Evolutionary conservation across 2,113 vertebrate genomes (phyloP).

Genomic region (Macroglossus sobrinus): DNA sequence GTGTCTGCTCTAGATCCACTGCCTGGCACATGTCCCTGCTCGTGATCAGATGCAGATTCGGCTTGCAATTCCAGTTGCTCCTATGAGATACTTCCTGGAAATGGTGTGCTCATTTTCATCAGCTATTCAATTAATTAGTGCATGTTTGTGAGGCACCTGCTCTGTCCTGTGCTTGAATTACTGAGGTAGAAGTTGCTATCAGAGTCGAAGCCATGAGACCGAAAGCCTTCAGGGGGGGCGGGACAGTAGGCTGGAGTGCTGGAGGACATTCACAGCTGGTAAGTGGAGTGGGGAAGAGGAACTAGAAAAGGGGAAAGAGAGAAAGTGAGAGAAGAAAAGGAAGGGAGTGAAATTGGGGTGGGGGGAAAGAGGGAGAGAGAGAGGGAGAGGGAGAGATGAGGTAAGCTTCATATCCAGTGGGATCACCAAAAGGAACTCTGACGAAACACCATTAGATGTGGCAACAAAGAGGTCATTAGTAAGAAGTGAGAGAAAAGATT

Average conservation of each 20-base stretch:
- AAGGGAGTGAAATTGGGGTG: background rate
- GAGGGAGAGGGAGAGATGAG: background rate
- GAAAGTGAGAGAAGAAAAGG: background rate
- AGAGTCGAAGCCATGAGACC: background rate
- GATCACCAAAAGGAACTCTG: background rate
- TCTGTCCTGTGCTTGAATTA: background rate
- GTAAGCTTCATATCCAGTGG: background rate
- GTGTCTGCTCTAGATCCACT: background rate
- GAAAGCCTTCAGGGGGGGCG: background rate
- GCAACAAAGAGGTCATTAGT: slow-evolving; percentile 12
- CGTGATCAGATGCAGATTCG: background rate
- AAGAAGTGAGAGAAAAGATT: background rate
- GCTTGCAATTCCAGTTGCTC: background rate
- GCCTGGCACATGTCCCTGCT: background rate
- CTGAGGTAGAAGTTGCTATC: background rate
- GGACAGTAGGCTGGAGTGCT: background rate
- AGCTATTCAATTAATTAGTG: background rate
- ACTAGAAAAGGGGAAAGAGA: background rate
- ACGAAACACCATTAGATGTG: background rate
- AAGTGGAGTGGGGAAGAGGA: background rate
- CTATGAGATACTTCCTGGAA: background rate
- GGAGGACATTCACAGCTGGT: background rate
- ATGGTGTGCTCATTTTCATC: background rate
- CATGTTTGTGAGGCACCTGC: background rate
- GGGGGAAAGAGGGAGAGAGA: background rate